Evolutionary conservation across 2,888 invertebrate genomes (phyloP).

Genomic region (Heliothis peltigera): DNA sequence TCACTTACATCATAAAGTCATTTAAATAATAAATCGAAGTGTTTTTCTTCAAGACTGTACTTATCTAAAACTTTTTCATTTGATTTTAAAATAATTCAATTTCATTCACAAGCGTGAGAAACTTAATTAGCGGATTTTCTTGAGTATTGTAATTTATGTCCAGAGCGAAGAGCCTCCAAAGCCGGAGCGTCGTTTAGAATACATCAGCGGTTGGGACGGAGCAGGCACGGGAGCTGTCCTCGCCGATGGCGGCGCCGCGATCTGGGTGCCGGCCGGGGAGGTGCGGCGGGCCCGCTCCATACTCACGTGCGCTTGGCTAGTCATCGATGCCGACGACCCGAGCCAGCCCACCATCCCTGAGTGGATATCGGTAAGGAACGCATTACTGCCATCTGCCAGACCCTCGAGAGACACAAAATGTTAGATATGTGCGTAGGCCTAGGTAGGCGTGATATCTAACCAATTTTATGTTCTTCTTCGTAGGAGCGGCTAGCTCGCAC

Average conservation of each 20-base stretch:
- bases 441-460: too few species aligned
- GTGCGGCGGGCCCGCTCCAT: slow-evolving; percentile 95
- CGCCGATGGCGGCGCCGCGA: slow-evolving; percentile 94
- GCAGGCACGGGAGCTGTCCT: slow-evolving; percentile 93
- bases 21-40: background rate
- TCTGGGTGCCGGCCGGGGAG: slow-evolving; percentile 98
- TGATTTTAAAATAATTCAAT: background rate
- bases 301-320: slow-evolving; percentile 96
- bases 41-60: background rate
- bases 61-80: background rate
- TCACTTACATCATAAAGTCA: too few species aligned
- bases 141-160: background rate
- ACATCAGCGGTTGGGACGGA: slow-evolving; percentile 95
- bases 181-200: slow-evolving; percentile 93
- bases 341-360: slow-evolving; percentile 91
- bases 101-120: too few species aligned
- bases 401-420: too few species aligned
- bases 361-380: slow-evolving; percentile 90
- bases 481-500: slow-evolving; percentile 80
- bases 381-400: background rate
- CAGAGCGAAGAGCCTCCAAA: slow-evolving; percentile 94
- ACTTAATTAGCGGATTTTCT: background rate
- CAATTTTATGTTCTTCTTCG: background rate
- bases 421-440: too few species aligned
- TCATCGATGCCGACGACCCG: slow-evolving; percentile 93